phyloP scores from a whole-genome alignment of 2,797 vertebrate genomes.

The Anisognathus igniventris region DNA sequence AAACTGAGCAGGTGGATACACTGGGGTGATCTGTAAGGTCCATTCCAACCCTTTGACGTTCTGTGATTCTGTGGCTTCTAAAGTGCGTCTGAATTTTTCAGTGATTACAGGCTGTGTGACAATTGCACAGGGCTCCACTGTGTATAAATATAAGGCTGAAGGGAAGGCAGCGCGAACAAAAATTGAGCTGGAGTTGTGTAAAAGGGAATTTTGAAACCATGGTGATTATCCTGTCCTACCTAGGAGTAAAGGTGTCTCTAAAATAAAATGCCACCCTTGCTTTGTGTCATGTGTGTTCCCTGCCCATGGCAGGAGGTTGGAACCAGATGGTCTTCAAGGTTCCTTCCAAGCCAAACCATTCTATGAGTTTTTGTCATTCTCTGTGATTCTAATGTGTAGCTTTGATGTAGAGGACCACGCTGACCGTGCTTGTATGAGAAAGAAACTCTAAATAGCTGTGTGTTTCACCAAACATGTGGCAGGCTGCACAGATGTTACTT shows the following conservation, averaged over 20 bases:
- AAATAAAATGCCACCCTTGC: neutral
- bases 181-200: neutral
- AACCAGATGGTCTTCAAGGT: neutral
- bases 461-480: neutral
- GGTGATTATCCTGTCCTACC: accelerated
- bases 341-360: neutral
- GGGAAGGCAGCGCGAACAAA: neutral
- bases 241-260: neutral
- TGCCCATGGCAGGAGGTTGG: neutral
- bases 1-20: accelerated
- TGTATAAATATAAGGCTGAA: accelerated
- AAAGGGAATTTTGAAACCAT: neutral
- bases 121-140: neutral
- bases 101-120: neutral
- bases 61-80: neutral
- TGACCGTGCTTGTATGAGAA: neutral
- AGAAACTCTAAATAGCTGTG: too few relatives aligned
- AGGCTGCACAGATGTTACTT: neutral
- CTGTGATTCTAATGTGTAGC: neutral
- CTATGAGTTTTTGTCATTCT: neutral
- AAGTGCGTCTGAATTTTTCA: neutral
- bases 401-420: neutral
- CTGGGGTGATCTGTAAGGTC: neutral
- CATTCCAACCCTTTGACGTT: neutral
- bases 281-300: neutral